Conservation (phyloP, 2,888 invertebrate genomes). For the Syrista parreyssii region DNA sequence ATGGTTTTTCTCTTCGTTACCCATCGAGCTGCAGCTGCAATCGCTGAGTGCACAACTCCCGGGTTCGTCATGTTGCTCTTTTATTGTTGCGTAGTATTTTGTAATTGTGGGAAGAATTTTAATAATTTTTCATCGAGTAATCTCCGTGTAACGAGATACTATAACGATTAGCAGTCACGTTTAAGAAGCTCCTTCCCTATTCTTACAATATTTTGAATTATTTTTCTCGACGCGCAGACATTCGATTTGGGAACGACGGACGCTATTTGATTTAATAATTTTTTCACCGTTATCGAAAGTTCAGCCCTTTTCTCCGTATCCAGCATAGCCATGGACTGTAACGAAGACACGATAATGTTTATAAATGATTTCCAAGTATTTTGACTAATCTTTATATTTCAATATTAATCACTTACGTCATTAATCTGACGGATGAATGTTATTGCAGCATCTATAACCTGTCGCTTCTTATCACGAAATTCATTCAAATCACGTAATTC, state of each 20-base stretch:
- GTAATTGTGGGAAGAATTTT: neutral
- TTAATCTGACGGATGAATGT: no score
- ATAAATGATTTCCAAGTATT: neutral
- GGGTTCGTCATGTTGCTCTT: neutral
- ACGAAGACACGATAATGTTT: neutral
- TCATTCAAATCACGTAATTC: no score
- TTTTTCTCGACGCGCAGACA: neutral
- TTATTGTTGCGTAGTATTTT: neutral
- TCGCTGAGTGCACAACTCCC: neutral
- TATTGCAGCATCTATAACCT: no score
- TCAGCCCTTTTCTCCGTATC: neutral
- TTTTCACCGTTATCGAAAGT: neutral
- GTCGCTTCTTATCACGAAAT: no score
- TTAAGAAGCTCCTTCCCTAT: neutral
- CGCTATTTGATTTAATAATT: neutral
- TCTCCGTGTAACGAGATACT: neutral
- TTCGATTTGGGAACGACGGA: neutral
- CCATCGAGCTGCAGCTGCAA: slow-evolving; percentile 2
- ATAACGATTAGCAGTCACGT: neutral
- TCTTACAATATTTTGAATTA: neutral
- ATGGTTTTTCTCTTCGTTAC: slow-evolving; percentile 4
- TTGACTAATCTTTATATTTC: neutral
- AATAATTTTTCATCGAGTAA: neutral
- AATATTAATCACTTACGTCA: neutral
- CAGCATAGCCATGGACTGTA: neutral